Percentiles rank a stretch among this genome's conserved stretches.
Evolutionary conservation across 2,797 vertebrate species (phyloP).

Genomic region (Onychomys leucogaster): DNA sequence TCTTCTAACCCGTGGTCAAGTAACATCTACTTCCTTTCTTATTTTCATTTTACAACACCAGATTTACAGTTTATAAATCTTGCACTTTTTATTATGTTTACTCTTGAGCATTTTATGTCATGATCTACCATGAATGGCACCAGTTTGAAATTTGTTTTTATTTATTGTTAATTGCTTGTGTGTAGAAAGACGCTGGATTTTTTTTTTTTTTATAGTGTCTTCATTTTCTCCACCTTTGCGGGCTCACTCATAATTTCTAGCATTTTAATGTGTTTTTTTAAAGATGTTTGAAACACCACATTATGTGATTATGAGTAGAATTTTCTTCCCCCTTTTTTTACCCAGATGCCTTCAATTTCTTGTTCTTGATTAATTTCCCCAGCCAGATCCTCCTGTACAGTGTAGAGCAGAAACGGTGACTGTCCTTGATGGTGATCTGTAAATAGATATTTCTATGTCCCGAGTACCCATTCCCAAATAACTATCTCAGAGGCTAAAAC

Average conservation of each 20-base stretch:
- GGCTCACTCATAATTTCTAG: background rate
- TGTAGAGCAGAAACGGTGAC: background rate
- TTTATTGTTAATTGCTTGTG: background rate
- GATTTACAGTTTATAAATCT: background rate
- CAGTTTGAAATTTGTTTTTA: constrained; percentile 3
- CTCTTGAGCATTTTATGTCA: background rate
- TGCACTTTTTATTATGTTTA: background rate
- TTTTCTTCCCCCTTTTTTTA: background rate
- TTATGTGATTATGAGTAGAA: background rate
- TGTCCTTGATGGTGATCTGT: background rate
- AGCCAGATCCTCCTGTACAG: background rate
- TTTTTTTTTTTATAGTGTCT: background rate
- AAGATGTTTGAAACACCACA: background rate
- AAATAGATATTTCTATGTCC: no score
- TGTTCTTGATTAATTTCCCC: background rate
- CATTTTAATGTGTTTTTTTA: background rate
- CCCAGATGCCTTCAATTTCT: background rate
- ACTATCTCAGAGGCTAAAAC: no score
- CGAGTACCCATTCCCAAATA: no score
- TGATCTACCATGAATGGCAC: background rate
- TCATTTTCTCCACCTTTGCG: background rate
- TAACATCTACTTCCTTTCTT: background rate
- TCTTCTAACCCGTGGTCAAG: background rate
- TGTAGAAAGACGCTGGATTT: background rate
- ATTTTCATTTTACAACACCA: background rate